Percentiles rank a stretch among this genome's conserved stretches.
Conservation (phyloP, 2,888 invertebrate species). For the Drosophila engyochracea region DNA sequence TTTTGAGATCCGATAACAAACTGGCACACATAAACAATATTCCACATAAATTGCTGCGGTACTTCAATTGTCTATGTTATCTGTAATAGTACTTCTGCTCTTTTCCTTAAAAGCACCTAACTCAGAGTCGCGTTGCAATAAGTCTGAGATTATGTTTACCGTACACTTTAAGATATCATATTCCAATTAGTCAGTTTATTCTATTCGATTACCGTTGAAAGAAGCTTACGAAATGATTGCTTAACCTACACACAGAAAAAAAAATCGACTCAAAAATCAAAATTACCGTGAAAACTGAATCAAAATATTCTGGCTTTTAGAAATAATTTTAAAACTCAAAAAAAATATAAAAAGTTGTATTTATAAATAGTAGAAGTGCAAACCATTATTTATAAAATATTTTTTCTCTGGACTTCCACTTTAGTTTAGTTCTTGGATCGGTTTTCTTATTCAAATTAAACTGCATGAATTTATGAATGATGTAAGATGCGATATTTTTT, state of each 20-base stretch:
- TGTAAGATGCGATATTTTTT: neutral
- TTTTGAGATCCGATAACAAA: constrained; percentile 52
- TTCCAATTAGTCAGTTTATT: neutral
- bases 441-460: neutral
- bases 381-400: neutral
- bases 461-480: too few species aligned
- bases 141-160: constrained; percentile 3
- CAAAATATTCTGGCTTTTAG: neutral
- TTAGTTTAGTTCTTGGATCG: neutral
- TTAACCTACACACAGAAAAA: neutral
- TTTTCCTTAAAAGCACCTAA: neutral
- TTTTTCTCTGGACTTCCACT: neutral
- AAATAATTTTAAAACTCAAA: neutral
- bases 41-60: constrained; percentile 62
- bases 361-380: neutral
- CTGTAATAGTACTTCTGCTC: neutral
- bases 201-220: neutral
- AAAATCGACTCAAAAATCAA: neutral
- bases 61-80: constrained; percentile 36
- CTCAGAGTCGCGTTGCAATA: neutral
- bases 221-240: neutral
- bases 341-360: accelerated
- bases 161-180: neutral
- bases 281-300: neutral
- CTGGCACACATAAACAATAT: constrained; percentile 70